Conservation (phyloP, 92 coral and sea anemone genomes). For the Scolanthus callimorphus region DNA sequence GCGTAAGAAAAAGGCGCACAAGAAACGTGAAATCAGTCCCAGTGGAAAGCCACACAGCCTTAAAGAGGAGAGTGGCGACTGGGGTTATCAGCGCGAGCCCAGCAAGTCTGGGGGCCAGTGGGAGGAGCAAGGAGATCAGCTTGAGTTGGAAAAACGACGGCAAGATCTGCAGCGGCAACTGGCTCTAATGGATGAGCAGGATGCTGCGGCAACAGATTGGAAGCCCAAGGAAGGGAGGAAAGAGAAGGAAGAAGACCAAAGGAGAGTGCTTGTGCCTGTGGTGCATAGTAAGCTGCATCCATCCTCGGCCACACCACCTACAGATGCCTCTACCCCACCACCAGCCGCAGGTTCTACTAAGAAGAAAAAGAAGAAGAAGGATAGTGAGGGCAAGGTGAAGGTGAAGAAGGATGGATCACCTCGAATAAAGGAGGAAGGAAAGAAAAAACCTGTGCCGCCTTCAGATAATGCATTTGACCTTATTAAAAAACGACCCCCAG, state of each 20-base stretch:
- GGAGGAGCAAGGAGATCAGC: slow-evolving; percentile 92
- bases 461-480: no score
- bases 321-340: slow-evolving; percentile 41
- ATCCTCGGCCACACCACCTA: slow-evolving; percentile 52
- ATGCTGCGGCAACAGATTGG: slow-evolving; percentile 60
- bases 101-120: slow-evolving; percentile 67
- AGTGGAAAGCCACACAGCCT: slow-evolving; percentile 44
- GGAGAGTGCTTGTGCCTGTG: slow-evolving; percentile 52
- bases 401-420: slow-evolving; percentile 47
- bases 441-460: slow-evolving; percentile 18
- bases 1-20: slow-evolving; percentile 57
- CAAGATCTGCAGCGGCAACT: slow-evolving; percentile 82
- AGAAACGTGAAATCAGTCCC: slow-evolving; percentile 55
- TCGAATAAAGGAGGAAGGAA: slow-evolving; percentile 31
- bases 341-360: slow-evolving; percentile 51
- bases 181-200: slow-evolving; percentile 91
- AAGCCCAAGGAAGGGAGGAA: slow-evolving; percentile 34
- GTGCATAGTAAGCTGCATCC: slow-evolving; percentile 87
- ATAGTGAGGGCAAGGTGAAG: slow-evolving; percentile 59
- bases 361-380: slow-evolving; percentile 82
- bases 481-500: no score
- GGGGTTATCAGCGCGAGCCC: slow-evolving; percentile 62
- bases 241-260: slow-evolving; percentile 54
- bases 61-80: slow-evolving; percentile 44
- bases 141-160: slow-evolving; percentile 84